Percentiles rank a stretch among this genome's conserved stretches.
Evolutionary conservation across 37 sponge, comb jelly and placozoan genomes (phyloP).

Genomic region (Amphimedon queenslandica): DNA sequence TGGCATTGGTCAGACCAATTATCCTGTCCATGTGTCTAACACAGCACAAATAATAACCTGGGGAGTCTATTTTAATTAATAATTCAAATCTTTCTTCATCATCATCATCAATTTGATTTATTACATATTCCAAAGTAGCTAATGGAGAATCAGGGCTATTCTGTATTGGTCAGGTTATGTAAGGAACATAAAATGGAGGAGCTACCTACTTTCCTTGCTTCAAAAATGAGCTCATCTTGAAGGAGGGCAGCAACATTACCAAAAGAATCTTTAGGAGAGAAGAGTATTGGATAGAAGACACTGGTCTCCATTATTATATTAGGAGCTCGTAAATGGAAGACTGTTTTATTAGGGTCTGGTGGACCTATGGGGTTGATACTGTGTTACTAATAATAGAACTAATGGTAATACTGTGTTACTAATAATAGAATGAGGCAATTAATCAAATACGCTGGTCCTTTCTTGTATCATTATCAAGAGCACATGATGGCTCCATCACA

Average conservation of each 20-base stretch:
- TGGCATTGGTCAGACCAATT: conserved; percentile 8
- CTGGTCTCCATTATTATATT: conserved; percentile 10
- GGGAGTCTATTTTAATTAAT: conserved; percentile 24
- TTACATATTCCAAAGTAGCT: conserved; percentile 12
- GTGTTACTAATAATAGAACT: no score
- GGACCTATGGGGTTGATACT: no score
- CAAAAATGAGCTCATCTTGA: conserved; percentile 8
- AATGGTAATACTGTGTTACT: no score
- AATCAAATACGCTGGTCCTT: no score
- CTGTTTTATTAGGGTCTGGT: conserved; percentile 9
- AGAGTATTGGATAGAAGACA: conserved; percentile 8
- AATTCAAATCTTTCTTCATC: conserved; percentile 17
- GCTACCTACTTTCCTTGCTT: conserved; percentile 9
- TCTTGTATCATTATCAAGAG: no score
- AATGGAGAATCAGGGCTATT: background rate
- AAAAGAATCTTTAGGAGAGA: conserved; percentile 30
- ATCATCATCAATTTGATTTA: background rate
- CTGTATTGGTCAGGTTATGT: background rate
- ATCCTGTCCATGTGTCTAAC: conserved; percentile 21
- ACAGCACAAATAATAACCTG: conserved; percentile 19
- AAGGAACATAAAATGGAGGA: background rate
- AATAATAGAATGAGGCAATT: no score
- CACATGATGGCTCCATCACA: no score
- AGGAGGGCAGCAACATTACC: conserved; percentile 17
- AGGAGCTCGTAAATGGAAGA: background rate